Conservation (phyloP, 2,113 vertebrate species). For the Thalassarche chlororhynchos region DNA sequence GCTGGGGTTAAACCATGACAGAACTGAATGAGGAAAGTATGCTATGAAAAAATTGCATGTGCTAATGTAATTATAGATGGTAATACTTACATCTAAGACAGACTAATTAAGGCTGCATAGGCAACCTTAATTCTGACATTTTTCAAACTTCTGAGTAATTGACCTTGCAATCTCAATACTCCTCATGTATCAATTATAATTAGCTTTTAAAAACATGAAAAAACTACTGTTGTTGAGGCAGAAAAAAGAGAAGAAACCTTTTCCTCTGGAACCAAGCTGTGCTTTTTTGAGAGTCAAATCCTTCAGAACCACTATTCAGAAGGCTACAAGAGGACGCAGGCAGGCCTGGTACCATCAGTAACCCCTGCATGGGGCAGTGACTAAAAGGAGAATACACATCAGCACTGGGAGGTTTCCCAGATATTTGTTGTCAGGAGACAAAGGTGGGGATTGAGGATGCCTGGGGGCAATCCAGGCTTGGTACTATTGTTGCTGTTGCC, state of each 20-base stretch:
- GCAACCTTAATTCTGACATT: constrained; percentile 57
- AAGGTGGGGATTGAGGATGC: not conserved
- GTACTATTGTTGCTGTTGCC: not conserved
- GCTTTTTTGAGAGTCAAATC: not conserved
- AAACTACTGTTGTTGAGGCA: not conserved
- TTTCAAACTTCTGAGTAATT: constrained; percentile 59
- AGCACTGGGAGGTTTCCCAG: not conserved
- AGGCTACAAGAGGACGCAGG: not conserved
- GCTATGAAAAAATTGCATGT: not conserved
- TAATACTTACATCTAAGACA: constrained; percentile 56
- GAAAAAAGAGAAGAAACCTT: not conserved
- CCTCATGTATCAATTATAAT: constrained; percentile 50
- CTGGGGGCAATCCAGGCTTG: not conserved
- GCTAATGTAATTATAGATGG: constrained; percentile 44
- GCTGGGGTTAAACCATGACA: too few relatives aligned
- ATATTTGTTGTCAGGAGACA: not conserved
- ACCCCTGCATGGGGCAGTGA: accelerated
- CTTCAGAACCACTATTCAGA: not conserved
- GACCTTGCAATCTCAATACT: constrained; percentile 48
- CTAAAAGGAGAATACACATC: not conserved
- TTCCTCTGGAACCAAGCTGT: not conserved
- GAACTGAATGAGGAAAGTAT: not conserved
- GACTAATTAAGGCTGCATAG: constrained; percentile 44
- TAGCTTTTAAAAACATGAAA: constrained; percentile 24
- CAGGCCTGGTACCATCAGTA: not conserved